phyloP scores from a whole-genome alignment of 2,797 vertebrate species.

The Myotis vivesi region DNA sequence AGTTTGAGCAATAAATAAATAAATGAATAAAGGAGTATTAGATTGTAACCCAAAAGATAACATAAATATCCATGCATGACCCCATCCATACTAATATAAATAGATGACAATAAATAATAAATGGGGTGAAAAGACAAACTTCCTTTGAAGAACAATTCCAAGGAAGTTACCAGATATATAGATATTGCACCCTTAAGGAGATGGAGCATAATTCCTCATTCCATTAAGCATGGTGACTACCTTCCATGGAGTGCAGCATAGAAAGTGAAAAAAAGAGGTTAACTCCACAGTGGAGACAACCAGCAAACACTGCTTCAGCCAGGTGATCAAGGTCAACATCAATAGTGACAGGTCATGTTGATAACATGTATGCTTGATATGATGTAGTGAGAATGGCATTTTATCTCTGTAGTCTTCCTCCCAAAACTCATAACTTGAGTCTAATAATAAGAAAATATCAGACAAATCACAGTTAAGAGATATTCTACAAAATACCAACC shows the following conservation, averaged over 20 bases:
- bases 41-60: background rate
- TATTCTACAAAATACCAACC: background rate
- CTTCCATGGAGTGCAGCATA: background rate
- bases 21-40: background rate
- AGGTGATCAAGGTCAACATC: background rate
- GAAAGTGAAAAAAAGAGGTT: background rate
- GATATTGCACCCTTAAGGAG: background rate
- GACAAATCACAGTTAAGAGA: background rate
- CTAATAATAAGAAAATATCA: background rate
- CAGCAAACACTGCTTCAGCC: background rate
- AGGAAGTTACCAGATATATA: background rate
- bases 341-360: background rate
- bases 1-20: background rate
- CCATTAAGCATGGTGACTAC: background rate
- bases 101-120: background rate
- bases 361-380: background rate
- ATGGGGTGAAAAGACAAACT: background rate
- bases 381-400: background rate
- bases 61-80: background rate
- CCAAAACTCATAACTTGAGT: background rate
- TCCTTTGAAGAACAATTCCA: background rate
- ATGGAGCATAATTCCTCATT: background rate
- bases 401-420: background rate
- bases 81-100: background rate
- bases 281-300: background rate